phyloP scores from a whole-genome alignment of 2,113 vertebrate genomes.

The Crypturellus undulatus region DNA sequence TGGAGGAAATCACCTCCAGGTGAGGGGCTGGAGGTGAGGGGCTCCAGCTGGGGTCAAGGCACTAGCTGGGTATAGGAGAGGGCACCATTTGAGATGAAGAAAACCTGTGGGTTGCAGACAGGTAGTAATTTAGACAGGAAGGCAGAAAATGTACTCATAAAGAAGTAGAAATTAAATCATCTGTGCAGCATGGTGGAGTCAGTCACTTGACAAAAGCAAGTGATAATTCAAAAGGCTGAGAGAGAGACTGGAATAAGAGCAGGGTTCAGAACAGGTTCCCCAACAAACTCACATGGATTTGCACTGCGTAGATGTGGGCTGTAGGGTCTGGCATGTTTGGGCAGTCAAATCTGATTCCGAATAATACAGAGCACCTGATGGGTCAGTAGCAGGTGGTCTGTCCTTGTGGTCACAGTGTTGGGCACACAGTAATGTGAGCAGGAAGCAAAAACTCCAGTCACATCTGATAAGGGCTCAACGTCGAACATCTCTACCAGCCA shows the following conservation, averaged over 20 bases:
- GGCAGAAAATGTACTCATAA: rapidly evolving
- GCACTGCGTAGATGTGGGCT: rapidly evolving
- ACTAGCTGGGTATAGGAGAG: background rate
- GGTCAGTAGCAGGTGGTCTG: background rate
- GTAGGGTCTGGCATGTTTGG: rapidly evolving
- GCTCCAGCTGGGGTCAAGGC: background rate
- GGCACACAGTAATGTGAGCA: background rate
- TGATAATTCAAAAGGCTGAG: background rate
- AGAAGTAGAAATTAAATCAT: background rate
- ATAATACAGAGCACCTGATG: background rate
- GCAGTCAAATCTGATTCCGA: background rate
- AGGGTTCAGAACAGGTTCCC: background rate
- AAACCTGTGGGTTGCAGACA: background rate
- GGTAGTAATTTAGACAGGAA: background rate
- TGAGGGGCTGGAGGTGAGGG: background rate
- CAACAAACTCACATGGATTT: background rate
- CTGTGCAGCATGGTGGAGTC: rapidly evolving
- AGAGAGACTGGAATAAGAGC: background rate
- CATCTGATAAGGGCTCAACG: background rate
- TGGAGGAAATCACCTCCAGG: background rate
- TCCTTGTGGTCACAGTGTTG: background rate
- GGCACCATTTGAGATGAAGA: background rate
- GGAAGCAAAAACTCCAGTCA: background rate
- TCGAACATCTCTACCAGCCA: background rate
- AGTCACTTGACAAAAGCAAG: rapidly evolving